These are phyloP conservation scores for Myiopsitta monachus DNA, from an alignment of 2,113 vertebrate genomes.

Conservation along the genomic window DNA sequence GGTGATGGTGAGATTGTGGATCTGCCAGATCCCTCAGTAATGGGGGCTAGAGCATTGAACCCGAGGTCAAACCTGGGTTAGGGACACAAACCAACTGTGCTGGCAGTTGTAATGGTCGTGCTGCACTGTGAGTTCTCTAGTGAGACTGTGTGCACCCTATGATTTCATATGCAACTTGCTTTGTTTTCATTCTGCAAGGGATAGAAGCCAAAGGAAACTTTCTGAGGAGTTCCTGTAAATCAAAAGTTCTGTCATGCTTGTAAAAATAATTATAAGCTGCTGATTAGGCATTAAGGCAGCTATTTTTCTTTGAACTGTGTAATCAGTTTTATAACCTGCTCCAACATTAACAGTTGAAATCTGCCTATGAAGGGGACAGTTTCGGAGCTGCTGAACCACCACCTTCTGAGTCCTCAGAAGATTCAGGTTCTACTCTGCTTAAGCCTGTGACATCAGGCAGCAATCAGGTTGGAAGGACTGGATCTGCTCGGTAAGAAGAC, in stretches of 20 bases:
- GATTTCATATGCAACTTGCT: neutral
- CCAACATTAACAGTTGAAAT: slow-evolving; percentile 44
- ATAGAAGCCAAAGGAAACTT: neutral
- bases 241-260: neutral
- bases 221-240: neutral
- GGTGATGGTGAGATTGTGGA: neutral
- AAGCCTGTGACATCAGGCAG: slow-evolving; percentile 54
- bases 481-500: slow-evolving; percentile 74
- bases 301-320: neutral
- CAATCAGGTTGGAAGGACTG: slow-evolving; percentile 39
- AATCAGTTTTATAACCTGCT: slow-evolving; percentile 13
- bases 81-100: neutral
- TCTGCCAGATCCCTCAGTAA: neutral
- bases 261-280: neutral
- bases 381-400: neutral
- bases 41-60: neutral
- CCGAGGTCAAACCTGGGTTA: neutral
- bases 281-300: neutral
- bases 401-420: neutral
- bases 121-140: neutral
- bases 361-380: neutral
- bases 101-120: neutral
- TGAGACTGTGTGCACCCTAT: no score
- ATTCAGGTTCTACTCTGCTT: neutral
- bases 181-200: neutral